A percentile compares a stretch with the other conserved stretches of the same genome.
Conservation (phyloP, 1,140 invertebrate species). For the Drosophila seguyi region DNA sequence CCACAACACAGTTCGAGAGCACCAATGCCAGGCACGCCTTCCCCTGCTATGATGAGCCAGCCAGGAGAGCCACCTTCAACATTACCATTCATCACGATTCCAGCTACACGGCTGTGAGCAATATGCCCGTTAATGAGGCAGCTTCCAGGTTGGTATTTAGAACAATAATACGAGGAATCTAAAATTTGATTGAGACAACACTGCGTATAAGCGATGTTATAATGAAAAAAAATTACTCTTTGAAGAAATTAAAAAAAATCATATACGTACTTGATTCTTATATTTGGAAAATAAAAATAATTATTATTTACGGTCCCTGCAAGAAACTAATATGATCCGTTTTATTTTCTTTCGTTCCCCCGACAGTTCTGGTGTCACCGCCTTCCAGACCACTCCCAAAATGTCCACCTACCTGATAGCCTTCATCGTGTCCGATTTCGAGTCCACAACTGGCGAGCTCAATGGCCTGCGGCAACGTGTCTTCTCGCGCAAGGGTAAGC, state of each 20-base stretch:
- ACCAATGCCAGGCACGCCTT: slow-evolving; percentile 93
- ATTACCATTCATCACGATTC: slow-evolving; percentile 88
- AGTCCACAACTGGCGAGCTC: slow-evolving; percentile 39
- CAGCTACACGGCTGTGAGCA: slow-evolving; percentile 89
- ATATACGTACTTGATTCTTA: too few species aligned
- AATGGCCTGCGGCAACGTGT: slow-evolving; percentile 81
- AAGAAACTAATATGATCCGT: too few species aligned
- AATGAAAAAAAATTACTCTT: background rate
- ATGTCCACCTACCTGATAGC: slow-evolving; percentile 91
- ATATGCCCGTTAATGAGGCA: slow-evolving; percentile 87
- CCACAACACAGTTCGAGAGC: slow-evolving; percentile 92
- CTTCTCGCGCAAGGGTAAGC: slow-evolving; percentile 65
- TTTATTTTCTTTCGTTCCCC: background rate
- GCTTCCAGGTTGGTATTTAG: slow-evolving; percentile 37
- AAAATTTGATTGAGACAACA: too few species aligned
- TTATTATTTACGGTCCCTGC: too few species aligned
- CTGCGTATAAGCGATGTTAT: background rate
- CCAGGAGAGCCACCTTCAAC: slow-evolving; percentile 91
- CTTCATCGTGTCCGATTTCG: slow-evolving; percentile 90
- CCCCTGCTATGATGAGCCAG: slow-evolving; percentile 96
- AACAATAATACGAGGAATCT: background rate
- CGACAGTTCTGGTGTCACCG: slow-evolving; percentile 54
- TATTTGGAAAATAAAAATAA: too few species aligned
- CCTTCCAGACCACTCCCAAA: slow-evolving; percentile 62
- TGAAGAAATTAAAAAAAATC: too few species aligned